Conservation (phyloP, 2,113 vertebrate genomes). For the Mionectes macconnelli region DNA sequence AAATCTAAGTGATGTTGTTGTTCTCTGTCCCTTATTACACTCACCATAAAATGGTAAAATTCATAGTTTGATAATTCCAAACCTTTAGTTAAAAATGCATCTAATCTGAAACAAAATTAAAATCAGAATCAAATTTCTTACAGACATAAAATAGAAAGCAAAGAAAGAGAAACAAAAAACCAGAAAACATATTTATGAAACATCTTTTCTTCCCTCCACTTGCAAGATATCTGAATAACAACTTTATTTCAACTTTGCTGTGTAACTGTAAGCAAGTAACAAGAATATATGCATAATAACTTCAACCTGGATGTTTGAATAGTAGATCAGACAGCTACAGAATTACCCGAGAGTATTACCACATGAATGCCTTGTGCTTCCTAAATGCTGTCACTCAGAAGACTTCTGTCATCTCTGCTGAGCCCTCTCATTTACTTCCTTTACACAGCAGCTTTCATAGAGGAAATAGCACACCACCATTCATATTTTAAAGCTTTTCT, state of each 20-base stretch:
- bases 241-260: not conserved
- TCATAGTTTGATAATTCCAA: not conserved
- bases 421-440: not conserved
- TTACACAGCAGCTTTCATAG: not conserved
- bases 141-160: not conserved
- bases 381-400: slow-evolving; percentile 39
- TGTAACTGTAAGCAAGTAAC: not conserved
- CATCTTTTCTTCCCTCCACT: not conserved
- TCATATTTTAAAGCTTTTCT: slow-evolving; percentile 47
- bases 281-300: not conserved
- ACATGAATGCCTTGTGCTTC: slow-evolving; percentile 25
- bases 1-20: not conserved
- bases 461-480: slow-evolving; percentile 43
- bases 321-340: not conserved
- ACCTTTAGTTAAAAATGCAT: not conserved
- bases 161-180: not conserved
- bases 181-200: not conserved
- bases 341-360: slow-evolving; percentile 20
- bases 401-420: not conserved
- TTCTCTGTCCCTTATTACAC: not conserved
- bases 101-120: not conserved
- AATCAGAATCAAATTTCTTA: not conserved
- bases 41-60: not conserved
- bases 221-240: not conserved
- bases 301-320: not conserved